Evolutionary conservation across 1,140 invertebrate species (phyloP).

Genomic region (Rhynchophorus ferrugineus): DNA sequence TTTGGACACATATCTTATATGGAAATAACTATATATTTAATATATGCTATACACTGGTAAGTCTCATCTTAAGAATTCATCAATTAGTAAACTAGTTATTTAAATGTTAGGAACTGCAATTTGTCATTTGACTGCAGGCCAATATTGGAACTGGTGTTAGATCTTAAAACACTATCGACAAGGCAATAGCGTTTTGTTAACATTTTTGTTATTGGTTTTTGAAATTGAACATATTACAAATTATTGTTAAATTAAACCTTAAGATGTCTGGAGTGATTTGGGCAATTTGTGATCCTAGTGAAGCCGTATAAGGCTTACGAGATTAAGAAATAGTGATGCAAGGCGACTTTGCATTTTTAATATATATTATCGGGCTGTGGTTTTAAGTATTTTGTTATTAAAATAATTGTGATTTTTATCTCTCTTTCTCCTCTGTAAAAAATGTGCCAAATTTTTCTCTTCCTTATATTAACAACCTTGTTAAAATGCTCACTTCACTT

Average conservation of each 20-base stretch:
- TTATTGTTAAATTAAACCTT: conserved; percentile 13
- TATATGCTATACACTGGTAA: too few species aligned
- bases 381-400: conserved; percentile 28
- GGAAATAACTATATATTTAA: too few species aligned
- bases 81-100: too few species aligned
- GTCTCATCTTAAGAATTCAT: too few species aligned
- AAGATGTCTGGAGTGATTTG: conserved; percentile 30
- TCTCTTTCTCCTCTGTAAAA: conserved; percentile 24
- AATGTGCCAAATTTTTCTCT: conserved; percentile 34
- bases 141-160: too few species aligned
- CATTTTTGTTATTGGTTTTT: conserved; percentile 13
- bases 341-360: conserved; percentile 27
- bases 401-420: conserved; percentile 23
- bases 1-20: too few species aligned
- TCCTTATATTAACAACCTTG: conserved; percentile 17
- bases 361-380: conserved; percentile 33
- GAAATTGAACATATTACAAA: conserved; percentile 13
- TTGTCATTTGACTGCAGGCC: too few species aligned
- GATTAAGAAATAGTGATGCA: conserved; percentile 9
- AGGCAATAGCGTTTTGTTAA: conserved; percentile 3
- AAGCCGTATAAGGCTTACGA: conserved; percentile 4
- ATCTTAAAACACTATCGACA: too few species aligned
- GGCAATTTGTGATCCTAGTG: conserved; percentile 30
- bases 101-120: too few species aligned
- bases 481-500: conserved; percentile 35